Evolutionary conservation across 1,140 invertebrate species (phyloP).

Genomic region (Aphelenchoides fujianensis): DNA sequence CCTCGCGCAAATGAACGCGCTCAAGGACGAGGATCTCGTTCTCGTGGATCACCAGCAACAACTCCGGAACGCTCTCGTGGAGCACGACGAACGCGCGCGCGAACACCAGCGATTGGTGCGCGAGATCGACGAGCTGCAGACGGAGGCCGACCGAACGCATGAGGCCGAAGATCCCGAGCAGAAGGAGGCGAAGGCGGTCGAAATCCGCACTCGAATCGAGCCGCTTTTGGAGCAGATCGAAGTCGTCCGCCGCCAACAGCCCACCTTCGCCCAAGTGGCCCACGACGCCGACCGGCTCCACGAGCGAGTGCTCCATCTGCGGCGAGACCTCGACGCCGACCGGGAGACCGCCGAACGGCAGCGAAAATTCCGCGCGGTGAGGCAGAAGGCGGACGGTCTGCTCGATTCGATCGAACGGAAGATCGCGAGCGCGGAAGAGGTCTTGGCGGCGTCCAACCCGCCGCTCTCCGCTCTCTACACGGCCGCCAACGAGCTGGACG

Average conservation of each 20-base stretch:
- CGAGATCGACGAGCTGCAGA: not conserved
- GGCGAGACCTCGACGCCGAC: not conserved
- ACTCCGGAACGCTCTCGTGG: not conserved
- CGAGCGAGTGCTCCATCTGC: not conserved
- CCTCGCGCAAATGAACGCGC: not conserved
- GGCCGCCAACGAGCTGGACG: not conserved
- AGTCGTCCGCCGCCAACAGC: not conserved
- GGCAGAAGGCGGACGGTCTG: not conserved
- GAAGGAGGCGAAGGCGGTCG: not conserved
- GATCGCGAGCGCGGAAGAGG: not conserved
- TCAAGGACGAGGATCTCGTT: not conserved
- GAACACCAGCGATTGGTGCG: not conserved
- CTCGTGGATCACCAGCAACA: not conserved
- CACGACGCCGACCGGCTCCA: not conserved
- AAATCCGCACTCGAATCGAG: not conserved
- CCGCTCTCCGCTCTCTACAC: not conserved
- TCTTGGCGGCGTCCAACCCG: not conserved
- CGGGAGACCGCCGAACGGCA: constrained; percentile 1
- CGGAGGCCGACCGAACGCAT: not conserved
- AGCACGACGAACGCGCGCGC: constrained; percentile 12
- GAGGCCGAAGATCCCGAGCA: not conserved
- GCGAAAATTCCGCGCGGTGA: no score
- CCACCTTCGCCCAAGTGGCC: not conserved
- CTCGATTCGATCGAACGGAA: not conserved
- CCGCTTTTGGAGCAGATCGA: not conserved